Percentiles rank a stretch among this genome's conserved stretches.
These are phyloP conservation scores for Drosophila lowei DNA, from an alignment of 1,140 invertebrate species.

Conservation along the genomic window DNA sequence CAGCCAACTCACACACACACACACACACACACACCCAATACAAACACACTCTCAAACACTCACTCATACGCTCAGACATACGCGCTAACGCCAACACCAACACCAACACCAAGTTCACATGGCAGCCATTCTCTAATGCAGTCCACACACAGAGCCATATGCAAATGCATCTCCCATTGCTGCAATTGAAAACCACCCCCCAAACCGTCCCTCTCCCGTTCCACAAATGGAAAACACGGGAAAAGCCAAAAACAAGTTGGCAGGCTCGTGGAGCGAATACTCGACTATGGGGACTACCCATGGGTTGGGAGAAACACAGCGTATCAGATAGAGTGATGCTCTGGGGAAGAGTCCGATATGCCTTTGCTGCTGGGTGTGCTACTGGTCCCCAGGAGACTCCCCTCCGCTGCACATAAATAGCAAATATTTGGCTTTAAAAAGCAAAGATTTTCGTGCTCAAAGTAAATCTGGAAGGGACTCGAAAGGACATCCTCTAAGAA, in stretches of 20 bases:
- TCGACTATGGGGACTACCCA: too few species aligned
- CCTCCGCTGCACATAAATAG: slow-evolving; percentile 29
- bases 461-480: slow-evolving; percentile 30
- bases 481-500: slow-evolving; percentile 26
- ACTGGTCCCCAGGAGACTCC: slow-evolving; percentile 1
- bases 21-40: neutral
- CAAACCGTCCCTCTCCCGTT: neutral
- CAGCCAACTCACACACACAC: slow-evolving; percentile 23
- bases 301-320: neutral
- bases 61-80: slow-evolving; percentile 7
- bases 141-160: slow-evolving; percentile 58
- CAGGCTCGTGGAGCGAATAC: slow-evolving; percentile 10
- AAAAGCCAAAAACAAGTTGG: slow-evolving; percentile 23
- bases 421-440: slow-evolving; percentile 68
- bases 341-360: slow-evolving; percentile 12
- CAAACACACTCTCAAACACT: neutral
- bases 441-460: slow-evolving; percentile 32
- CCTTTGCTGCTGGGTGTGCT: slow-evolving; percentile 5
- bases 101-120: neutral
- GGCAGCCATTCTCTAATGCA: slow-evolving; percentile 46
- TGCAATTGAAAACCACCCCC: slow-evolving; percentile 60
- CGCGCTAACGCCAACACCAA: slow-evolving; percentile 4
- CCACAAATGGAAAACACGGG: slow-evolving; percentile 31
- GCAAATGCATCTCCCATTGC: slow-evolving; percentile 67
- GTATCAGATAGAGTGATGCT: slow-evolving; percentile 20